Base-by-base conservation (phyloP, 2,888 invertebrate species). In the Harpalus rubripes region DNA sequence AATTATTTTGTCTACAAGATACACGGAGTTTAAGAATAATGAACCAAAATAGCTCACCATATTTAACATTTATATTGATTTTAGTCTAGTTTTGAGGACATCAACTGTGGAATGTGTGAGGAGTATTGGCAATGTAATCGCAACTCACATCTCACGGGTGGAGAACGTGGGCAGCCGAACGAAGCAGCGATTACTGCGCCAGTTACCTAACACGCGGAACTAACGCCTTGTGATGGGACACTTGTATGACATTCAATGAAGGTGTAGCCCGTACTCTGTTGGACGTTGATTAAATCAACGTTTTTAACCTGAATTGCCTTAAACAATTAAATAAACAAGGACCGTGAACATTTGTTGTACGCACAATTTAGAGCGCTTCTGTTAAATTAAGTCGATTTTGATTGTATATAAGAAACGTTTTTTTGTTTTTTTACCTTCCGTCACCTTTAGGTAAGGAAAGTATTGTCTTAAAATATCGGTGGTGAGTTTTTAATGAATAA, bases 181-280 rank as follows among this genome's bases (percentile, higher is more conserved):
- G 65, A 65, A 65, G 65, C 65, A 32, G 39, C 65, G 65, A 65
- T 65, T 65, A 65, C 65, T n/a, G 65, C 65, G 32, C 32, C 65
- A 22, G 26, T 12, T n/a, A 65, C 26, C 32, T 26, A 65, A 65
- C 26, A 65, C 26, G 65, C 65, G 65, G 65, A 65, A 65, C 65
- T 65, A 65, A 65, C 12, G 32, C 32, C 44, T 44, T 44, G 26
- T n/a, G 65, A 65, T 32, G 39, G n/a, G 65, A 65, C 65, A 32
- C 65, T 65, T 65, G 22, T 16, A 61, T 44, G 44, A 1, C 44
- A 10, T 44, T 22, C 22, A 22, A 22, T 3, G 22, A 22, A 22
- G 22, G 22, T 22, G 22, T 22, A 22, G 22, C 44, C 44, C 44
- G 8, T 44, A 10, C 5, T 10, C 8, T 44, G 5, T 15, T n/a